Percentiles rank a stretch among this genome's conserved stretches.
Evolutionary conservation across 2,113 vertebrate genomes (phyloP).

Genomic region (Sorex araneus): DNA sequence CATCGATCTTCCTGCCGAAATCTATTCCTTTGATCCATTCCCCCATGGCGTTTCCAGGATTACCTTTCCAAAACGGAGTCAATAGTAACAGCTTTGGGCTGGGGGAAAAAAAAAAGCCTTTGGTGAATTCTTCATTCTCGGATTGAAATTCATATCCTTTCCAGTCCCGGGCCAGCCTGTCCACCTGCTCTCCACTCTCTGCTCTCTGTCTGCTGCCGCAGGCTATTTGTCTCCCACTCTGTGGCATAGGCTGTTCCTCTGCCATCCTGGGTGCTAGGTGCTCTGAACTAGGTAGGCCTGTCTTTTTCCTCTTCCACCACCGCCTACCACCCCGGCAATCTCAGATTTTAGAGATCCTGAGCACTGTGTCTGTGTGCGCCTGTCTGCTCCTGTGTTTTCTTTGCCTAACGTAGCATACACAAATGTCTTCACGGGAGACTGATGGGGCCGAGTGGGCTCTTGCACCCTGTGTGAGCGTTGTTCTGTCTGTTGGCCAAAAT

Average conservation of each 20-base stretch:
- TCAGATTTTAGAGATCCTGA: slow-evolving; percentile 40
- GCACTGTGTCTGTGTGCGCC: background rate
- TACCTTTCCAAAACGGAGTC: slow-evolving; percentile 37
- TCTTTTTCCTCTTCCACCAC: slow-evolving; percentile 46
- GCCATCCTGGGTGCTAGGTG: background rate
- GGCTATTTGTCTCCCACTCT: background rate
- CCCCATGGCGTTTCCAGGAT: slow-evolving; percentile 10
- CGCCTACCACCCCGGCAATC: background rate
- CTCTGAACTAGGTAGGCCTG: slow-evolving; percentile 3
- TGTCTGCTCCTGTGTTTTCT: slow-evolving; percentile 10
- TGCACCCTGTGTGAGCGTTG: slow-evolving; percentile 7
- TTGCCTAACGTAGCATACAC: background rate
- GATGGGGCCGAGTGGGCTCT: background rate
- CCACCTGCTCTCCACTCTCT: background rate
- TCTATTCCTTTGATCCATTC: slow-evolving; percentile 1
- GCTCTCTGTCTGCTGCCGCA: background rate
- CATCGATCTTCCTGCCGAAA: background rate
- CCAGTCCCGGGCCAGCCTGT: background rate
- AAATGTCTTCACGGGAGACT: background rate
- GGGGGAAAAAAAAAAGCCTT: slow-evolving; percentile 11
- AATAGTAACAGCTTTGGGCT: slow-evolving; percentile 39
- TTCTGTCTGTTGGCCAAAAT: slow-evolving; percentile 1
- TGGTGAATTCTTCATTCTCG: slow-evolving; percentile 18
- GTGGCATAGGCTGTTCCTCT: slow-evolving; percentile 19
- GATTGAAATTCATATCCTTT: slow-evolving; percentile 42